Evolutionary conservation across 2,888 invertebrate species (phyloP), one percentile per base, ranked within the genome.

Genomic region (Caenorhabditis imperialis): DNA sequence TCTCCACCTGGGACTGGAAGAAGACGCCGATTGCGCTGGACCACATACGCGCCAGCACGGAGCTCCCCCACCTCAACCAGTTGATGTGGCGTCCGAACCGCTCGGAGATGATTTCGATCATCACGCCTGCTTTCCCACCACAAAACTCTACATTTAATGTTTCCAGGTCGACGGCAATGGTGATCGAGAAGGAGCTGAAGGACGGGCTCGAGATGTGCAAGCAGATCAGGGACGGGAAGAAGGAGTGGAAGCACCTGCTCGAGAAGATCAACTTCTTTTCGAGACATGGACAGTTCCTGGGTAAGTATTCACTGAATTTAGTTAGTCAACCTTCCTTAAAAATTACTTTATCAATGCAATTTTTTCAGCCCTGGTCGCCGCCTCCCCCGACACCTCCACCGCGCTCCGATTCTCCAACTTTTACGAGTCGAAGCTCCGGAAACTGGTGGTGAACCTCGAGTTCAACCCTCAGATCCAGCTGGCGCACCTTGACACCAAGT

Each of bases 111-210:
- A 99, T 96, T 10, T 99, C 96, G 3, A 99, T 99, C 80, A 99
- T 99, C 90, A 94, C 99, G 0, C 99, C 99, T 89, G 97, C 98
- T 89, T 98, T 97, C 91, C 99, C 99, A 0, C 97, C 99, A 89
- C 98, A 99, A 90, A 99, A 99, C 90, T 98, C 98, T 3, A 99
- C 98, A 4, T 97, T 95, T 90, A 98, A 99, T 88, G 98, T 98
- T 3, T 95, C 96, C 0, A 91, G 92, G 18, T 96, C 96, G 3
- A 97, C 97, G 0, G 91, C 94, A 81, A 93, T 93, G 12, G 93
- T 99, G 80, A 96, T 99, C 91, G 92, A 94, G 89, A 94, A 94
- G 81, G 95, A 96, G 89, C 94, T 98, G 85, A 92, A 93, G 88
- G 91, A 92, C 58, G 90, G 93, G 88, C 88, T 91, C 89, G 88